phyloP scores from a whole-genome alignment of 2,888 invertebrate species.

The Aproaerema taeniolella region DNA sequence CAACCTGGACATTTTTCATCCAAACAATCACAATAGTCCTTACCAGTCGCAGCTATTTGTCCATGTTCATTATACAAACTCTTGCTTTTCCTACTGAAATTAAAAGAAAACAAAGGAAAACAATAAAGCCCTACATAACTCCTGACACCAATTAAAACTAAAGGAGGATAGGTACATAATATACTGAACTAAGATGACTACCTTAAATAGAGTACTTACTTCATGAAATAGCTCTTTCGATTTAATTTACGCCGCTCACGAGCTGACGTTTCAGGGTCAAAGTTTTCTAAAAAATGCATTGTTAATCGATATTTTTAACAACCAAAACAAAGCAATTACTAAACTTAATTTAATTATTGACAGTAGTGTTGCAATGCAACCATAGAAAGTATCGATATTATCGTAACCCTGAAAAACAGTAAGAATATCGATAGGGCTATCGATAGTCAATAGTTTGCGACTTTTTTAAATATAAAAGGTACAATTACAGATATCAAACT shows the following conservation, averaged over 20 bases:
- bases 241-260: conserved; percentile 87
- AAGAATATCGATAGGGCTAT: too few species aligned
- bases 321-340: too few species aligned
- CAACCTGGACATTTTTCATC: conserved; percentile 88
- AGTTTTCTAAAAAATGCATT: conserved; percentile 75
- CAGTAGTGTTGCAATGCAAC: too few species aligned
- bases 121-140: too few species aligned
- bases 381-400: too few species aligned
- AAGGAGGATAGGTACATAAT: background rate
- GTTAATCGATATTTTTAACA: conserved; percentile 1
- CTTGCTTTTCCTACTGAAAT: conserved; percentile 70
- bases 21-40: conserved; percentile 91
- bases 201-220: conserved; percentile 41
- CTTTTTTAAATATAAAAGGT: too few species aligned
- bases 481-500: too few species aligned
- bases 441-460: too few species aligned
- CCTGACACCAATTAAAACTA: background rate
- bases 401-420: too few species aligned
- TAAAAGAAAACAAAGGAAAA: conserved; percentile 6
- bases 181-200: too few species aligned
- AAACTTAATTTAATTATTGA: too few species aligned
- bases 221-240: conserved; percentile 76
- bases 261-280: conserved; percentile 87
- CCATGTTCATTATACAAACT: conserved; percentile 85
- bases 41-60: conserved; percentile 76